Evolutionary conservation across 2,113 vertebrate species (phyloP).

Genomic region (Lontra canadensis): DNA sequence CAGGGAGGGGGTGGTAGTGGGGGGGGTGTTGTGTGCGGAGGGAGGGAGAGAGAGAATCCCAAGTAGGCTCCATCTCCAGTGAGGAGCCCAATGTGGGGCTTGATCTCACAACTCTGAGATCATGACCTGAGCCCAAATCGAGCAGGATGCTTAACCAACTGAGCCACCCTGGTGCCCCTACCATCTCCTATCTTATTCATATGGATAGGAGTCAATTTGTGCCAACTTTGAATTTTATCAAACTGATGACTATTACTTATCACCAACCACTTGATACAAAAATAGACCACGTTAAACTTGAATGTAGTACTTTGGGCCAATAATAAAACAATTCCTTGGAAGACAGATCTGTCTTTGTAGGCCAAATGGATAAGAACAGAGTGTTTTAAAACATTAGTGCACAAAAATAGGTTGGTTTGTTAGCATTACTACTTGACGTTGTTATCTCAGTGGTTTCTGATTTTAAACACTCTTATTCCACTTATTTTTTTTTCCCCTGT

Average conservation of each 20-base stretch:
- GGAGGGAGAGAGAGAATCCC: background rate
- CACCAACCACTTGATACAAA: background rate
- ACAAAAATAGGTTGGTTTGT: slow-evolving; percentile 12
- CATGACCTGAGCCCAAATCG: background rate
- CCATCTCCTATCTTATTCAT: background rate
- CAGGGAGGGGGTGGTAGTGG: background rate
- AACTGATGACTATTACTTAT: background rate
- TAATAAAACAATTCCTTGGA: background rate
- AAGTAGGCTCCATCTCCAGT: background rate
- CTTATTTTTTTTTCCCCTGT: background rate
- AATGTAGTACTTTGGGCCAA: background rate
- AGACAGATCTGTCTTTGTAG: background rate
- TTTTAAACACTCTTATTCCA: slow-evolving; percentile 12
- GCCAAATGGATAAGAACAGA: background rate
- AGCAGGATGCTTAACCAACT: background rate
- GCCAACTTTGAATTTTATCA: background rate
- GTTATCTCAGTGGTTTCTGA: background rate
- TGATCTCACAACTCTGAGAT: background rate
- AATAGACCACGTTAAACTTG: background rate
- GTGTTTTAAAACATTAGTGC: background rate
- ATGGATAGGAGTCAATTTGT: background rate
- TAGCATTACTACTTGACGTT: background rate
- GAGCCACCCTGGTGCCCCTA: background rate
- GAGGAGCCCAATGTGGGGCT: background rate
- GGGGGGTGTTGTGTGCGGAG: background rate